Evolutionary conservation across 2,797 vertebrate genomes (phyloP), one percentile per base, ranked within the genome.

Genomic region (Nothura maculosa): DNA sequence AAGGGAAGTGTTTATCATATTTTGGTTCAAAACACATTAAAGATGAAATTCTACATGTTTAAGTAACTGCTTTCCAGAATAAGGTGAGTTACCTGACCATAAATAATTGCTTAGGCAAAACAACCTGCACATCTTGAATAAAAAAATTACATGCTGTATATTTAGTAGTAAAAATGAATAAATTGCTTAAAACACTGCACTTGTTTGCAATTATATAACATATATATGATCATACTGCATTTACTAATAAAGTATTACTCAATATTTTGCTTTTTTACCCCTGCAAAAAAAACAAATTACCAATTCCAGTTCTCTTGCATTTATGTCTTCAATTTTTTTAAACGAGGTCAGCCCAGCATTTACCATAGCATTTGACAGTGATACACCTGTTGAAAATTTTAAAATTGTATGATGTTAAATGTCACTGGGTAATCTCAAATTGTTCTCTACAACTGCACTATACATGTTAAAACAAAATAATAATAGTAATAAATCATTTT

Each of bases 331-430:
- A 96, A 99, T 99, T 98, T 99, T 99, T 97, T 97, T 98, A 97
- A 99, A 99, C 32, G 99, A 98, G 22, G 98, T 99, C 94, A 99
- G 98, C 54, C 99, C 99, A 95, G 99, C 99, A 90, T 99, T 99
- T 90, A 99, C 98, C 99, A 99, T 99, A 66, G 98, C 98, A 78
- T 98, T 99, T 66, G 99, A 99, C 69, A 99, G 94, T 21, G 98
- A 98, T 78, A 99, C 97, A 80, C 99, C 99, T 99, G 95, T 96
- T 96, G 94, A 94, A 97, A 96, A 97, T 70, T 80, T 28, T 94
- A 84, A 74, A 82, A 16, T 75, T 85, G 76, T 57, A 96, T 77
- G 70, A 12, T 77, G 27, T 57, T 93, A 84, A 92, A 79, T 47
- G 24, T 54, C 43, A 91, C 88, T 25, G 8, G 20, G 12, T 74